phyloP scores from a whole-genome alignment of 2,797 vertebrate genomes.

The Rhinoraja longicauda region DNA sequence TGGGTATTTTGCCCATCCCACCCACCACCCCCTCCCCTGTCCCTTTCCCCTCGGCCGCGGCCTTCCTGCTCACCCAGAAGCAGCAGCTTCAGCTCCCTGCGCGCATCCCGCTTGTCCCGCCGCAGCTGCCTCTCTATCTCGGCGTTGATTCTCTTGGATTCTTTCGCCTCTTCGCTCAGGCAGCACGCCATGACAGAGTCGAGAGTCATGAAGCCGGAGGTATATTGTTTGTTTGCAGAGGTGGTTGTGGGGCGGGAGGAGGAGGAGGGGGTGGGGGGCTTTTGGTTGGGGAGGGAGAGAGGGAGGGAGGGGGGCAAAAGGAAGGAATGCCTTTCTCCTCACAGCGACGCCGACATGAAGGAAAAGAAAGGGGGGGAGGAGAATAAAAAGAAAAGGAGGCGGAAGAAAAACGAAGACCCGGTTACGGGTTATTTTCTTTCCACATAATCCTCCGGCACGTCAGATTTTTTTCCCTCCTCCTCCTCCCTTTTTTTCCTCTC shows the following conservation, averaged over 20 bases:
- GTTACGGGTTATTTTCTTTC: background rate
- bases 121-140: conserved; percentile 97
- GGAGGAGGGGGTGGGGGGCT: background rate
- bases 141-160: conserved; percentile 95
- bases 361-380: too few species aligned
- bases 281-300: background rate
- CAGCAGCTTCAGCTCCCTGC: conserved; percentile 89
- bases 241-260: background rate
- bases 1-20: background rate
- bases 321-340: background rate
- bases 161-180: conserved; percentile 98
- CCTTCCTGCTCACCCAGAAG: conserved; percentile 71
- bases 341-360: too few species aligned
- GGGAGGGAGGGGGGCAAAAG: background rate
- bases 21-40: background rate
- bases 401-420: background rate
- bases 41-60: background rate
- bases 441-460: background rate
- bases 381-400: background rate
- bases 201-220: conserved; percentile 81
- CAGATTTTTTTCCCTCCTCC: background rate
- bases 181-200: conserved; percentile 99
- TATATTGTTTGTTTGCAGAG: background rate
- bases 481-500: background rate
- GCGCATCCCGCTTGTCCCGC: conserved; percentile 88